Evolutionary conservation across 1,140 invertebrate genomes (phyloP), one percentile per base, ranked within the genome.

Genomic region (Drosophila subpulchrella): DNA sequence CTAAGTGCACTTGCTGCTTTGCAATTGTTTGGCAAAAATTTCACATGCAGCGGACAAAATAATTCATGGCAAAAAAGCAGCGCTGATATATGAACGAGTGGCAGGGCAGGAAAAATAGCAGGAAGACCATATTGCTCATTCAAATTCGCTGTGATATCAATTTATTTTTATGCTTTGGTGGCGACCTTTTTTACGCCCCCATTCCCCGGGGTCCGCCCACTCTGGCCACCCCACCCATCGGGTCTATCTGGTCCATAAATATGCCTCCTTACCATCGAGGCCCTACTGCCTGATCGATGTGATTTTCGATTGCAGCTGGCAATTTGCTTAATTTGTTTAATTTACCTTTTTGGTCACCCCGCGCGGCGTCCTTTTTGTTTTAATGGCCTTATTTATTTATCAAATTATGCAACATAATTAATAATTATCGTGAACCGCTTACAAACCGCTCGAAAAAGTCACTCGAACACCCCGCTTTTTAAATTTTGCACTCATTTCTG

Each of bases 21-120:
- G 60, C 71, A 85, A 79, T 85, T 81, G 78, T 82, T 86, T 86
- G 75, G 76, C 72, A 79, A 70, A 76, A 88, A 89, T 70, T 77
- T 82, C 75, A 75, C 58, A 78, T 79, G 79, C 83, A 88, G 78
- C 53, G 48, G 68, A 44, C 55, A 75, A 85, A 86, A 85, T 85
- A 85, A 86, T 85, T 85, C 82, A 85, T 81, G 41, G 70, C 66
- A 81, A 78, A 80, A 75, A 63, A 81, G 44, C 60, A 73, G 39
- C 60, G 47, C 44, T 67, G 75, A 81, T 82, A 56, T 80, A 60
- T 65, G 68, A 61, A 30, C 13, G 55, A 30, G 24, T 39, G 57
- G 41, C 32, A 53, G 53, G 13, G 44, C 32, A 27, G 44, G 42
- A 24, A 56, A 63, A 48, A 77, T 48, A 59, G 13, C 36, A 20